Evolutionary conservation across 2,113 vertebrate species (phyloP).

Genomic region (Corythoichthys intestinalis): DNA sequence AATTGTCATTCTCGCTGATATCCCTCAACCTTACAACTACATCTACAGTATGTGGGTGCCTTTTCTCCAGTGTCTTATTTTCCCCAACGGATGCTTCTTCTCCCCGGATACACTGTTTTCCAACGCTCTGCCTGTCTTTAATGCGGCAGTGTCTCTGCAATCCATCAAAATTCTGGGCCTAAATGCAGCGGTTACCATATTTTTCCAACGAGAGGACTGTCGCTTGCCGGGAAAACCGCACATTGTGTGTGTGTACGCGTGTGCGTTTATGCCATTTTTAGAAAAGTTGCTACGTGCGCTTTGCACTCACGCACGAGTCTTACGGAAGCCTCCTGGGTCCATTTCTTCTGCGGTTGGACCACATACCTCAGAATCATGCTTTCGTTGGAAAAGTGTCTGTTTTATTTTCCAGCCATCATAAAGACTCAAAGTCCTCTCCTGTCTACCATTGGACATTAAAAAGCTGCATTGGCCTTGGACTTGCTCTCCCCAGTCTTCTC

Average conservation of each 20-base stretch:
- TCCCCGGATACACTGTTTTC: slow-evolving; percentile 36
- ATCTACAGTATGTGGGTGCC: background rate
- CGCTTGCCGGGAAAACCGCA: slow-evolving; percentile 59
- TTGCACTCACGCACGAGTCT: slow-evolving; percentile 40
- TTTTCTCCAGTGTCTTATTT: slow-evolving; percentile 16
- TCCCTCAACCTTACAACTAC: background rate
- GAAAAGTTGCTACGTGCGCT: slow-evolving; percentile 56
- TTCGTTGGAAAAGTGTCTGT: slow-evolving; percentile 57
- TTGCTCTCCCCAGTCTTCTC: slow-evolving; percentile 32
- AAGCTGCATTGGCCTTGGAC: slow-evolving; percentile 44
- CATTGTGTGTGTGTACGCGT: slow-evolving; percentile 32
- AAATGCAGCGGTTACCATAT: slow-evolving; percentile 54
- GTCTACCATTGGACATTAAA: slow-evolving; percentile 54
- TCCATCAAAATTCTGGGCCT: slow-evolving; percentile 54
- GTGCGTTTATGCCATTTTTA: slow-evolving; percentile 53
- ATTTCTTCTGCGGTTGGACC: slow-evolving; percentile 53
- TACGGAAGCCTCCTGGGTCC: slow-evolving; percentile 58
- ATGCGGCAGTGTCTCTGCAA: slow-evolving; percentile 49
- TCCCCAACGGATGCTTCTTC: slow-evolving; percentile 14
- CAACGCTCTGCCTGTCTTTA: slow-evolving; percentile 31
- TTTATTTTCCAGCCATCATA: slow-evolving; percentile 59
- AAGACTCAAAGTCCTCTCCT: slow-evolving; percentile 56
- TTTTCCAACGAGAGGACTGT: slow-evolving; percentile 66
- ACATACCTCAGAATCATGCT: slow-evolving; percentile 50
- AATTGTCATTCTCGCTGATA: background rate